phyloP scores from a whole-genome alignment of 2,888 invertebrate species.

The Mesochorus sp. region DNA sequence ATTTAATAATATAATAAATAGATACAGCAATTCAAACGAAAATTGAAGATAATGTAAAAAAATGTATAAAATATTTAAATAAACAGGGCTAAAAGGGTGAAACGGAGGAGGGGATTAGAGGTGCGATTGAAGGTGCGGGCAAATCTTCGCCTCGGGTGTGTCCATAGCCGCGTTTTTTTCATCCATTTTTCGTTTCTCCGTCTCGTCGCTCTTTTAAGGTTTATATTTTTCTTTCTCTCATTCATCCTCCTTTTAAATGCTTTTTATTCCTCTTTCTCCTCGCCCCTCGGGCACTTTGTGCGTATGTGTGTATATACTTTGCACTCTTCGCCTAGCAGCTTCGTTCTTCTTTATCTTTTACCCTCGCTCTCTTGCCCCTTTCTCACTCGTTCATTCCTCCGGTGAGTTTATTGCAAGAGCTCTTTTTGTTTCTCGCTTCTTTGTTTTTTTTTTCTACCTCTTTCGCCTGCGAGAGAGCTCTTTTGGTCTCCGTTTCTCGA shows the following conservation, averaged over 20 bases:
- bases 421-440: conserved; percentile 26
- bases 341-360: conserved; percentile 25
- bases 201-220: conserved; percentile 38
- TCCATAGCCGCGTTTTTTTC: conserved; percentile 25
- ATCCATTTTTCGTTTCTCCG: conserved; percentile 37
- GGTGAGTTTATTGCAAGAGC: conserved; percentile 63
- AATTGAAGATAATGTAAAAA: conserved; percentile 10
- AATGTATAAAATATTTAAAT: conserved; percentile 21
- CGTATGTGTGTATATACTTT: not conserved
- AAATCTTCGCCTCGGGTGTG: conserved; percentile 52
- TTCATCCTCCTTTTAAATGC: conserved; percentile 35
- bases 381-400: conserved; percentile 28
- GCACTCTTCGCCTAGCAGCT: not conserved
- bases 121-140: no score
- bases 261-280: conserved; percentile 51
- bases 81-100: not conserved
- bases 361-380: not conserved
- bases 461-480: conserved; percentile 40
- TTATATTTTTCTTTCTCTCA: conserved; percentile 12
- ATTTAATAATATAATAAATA: no score
- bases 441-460: conserved; percentile 22
- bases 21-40: no score
- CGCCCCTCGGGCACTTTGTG: conserved; percentile 37
- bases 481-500: conserved; percentile 54
- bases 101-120: conserved; percentile 32